Evolutionary conservation across 2,888 invertebrate species (phyloP), one percentile per base, ranked within the genome.

Genomic region (Pediacus dermestoides): DNA sequence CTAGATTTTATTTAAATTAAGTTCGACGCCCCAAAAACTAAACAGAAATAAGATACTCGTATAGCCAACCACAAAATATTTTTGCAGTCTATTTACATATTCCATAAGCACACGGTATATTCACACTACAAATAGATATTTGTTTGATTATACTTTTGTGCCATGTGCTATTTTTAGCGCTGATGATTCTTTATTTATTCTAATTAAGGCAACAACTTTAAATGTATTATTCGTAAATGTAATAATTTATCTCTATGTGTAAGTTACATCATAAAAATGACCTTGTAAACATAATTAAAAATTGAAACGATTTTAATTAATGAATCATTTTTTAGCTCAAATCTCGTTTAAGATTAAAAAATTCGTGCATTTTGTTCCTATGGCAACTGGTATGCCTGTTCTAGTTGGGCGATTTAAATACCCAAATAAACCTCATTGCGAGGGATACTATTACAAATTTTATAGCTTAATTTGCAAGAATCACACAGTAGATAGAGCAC

Each of bases 81-180:
- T n/a, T n/a, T n/a, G n/a, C n/a, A n/a, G n/a, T 18, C 8, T 8
- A 18, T 23, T 9, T 23, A 10, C 18, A 23, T 23, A 23, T 23
- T 23, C 3, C 23, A 8, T 6, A 18, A 18, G 8, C 18, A 18
- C 4, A 6, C 4, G 18, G 18, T 18, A 4, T 18, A 18, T 8
- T 18, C 8, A 18, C 18, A 18, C 8, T 8, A 8, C 8, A 18
- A 4, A 4, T 18, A 18, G 6, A 18, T 18, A 18, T 18, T 4
- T 18, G 18, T 18, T 18, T 18, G 6, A 18, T 4, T 6, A 18
- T 3, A 23, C 23, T 23, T 23, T 23, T 23, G 9, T 23, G 23
- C 9, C 23, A 23, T 9, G 10, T 27, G 39, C 44, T 48, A 48
- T 48, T 45, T 48, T 42, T 48, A 48, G 48, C 37, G 34, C 44